Base-by-base conservation (phyloP, 2,113 vertebrate species). In the Dipodomys ordii region DNA sequence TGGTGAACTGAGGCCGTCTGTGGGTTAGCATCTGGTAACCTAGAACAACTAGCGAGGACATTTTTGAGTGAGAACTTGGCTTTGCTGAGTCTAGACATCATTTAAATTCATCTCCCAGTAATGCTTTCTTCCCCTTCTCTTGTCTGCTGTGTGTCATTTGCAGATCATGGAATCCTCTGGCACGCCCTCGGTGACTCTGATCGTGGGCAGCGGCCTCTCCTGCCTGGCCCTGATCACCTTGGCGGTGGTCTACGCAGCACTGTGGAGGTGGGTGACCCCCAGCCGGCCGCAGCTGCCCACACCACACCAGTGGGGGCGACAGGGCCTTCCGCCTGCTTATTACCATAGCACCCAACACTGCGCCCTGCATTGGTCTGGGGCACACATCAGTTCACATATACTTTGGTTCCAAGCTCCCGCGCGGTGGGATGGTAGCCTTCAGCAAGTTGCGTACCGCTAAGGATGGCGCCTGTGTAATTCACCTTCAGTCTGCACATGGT, bases 121-220 rank as follows among this genome's bases (percentile, higher is more conserved):
- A 87, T 79, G 97, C 86, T 96, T 85, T 77, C 15, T 83, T 91
- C 44, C 39, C 72, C 25, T 74, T 79, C 13, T 83, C 92, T 97
- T 87, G 95, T 65, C 62, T 77, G 78, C 22, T 89, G 76, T 96
- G 15, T 98, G 96, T 98, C 97, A 98, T 97, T 97, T 98, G 94
- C 99, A 99, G 99, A 99, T 98, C 98, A 99, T 99, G 99, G 99
- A 99, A 98, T 99, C 99, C 98, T 99, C 99, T 98, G 99, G 99
- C 97, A 98, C 99, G 97, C 99, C 99, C 96, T 99, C 99, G 98
- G 99, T 99, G 98, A 99, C 99, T 96, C 98, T 99, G 97, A 99
- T 99, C 98, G 98, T 99, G 97, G 99, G 99, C 98, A 99, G 99
- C 97, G 99, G 99, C 97, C 99, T 99, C 95, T 99, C 99, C 81